A percentile compares a stretch with the other conserved stretches of the same genome.
Evolutionary conservation across 2,888 invertebrate genomes (phyloP).

Genomic region (Drosophila subsilvestris): DNA sequence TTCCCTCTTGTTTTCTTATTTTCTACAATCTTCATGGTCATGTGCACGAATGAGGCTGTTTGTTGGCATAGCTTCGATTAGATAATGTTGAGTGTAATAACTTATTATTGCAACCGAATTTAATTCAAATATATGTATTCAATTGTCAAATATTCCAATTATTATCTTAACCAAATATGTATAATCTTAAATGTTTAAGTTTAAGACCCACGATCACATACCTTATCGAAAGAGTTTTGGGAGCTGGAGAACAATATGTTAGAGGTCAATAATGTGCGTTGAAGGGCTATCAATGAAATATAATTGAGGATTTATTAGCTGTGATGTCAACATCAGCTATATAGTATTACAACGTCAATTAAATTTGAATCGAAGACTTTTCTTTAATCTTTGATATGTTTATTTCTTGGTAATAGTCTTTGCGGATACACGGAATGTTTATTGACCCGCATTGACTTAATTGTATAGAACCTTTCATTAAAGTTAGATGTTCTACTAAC

Average conservation of each 20-base stretch:
- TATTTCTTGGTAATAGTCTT: conserved; percentile 24
- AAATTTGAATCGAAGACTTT: conserved; percentile 28
- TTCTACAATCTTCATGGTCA: too few species aligned
- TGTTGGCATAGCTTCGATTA: conserved; percentile 29
- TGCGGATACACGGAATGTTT: conserved; percentile 14
- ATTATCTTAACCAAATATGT: neutral
- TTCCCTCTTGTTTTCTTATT: too few species aligned
- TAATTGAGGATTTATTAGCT: conserved; percentile 74
- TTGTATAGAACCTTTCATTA: conserved; percentile 26
- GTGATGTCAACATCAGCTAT: conserved; percentile 61
- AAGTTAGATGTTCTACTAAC: conserved; percentile 11
- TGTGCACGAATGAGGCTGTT: conserved; percentile 7
- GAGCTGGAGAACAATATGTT: conserved; percentile 30
- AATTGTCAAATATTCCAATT: conserved; percentile 21
- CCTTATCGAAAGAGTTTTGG: conserved; percentile 14
- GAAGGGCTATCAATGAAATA: conserved; percentile 41
- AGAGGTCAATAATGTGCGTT: conserved; percentile 57
- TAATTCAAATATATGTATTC: too few species aligned
- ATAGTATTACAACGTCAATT: conserved; percentile 28
- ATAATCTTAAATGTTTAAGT: conserved; percentile 12
- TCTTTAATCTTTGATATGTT: conserved; percentile 58
- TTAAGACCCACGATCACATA: neutral
- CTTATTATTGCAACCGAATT: neutral
- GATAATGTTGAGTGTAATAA: conserved; percentile 15
- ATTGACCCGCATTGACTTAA: conserved; percentile 51